Evolutionary conservation across 2,113 vertebrate species (phyloP), one percentile per base, ranked within the genome.

Genomic region (Oostethus manadensis): DNA sequence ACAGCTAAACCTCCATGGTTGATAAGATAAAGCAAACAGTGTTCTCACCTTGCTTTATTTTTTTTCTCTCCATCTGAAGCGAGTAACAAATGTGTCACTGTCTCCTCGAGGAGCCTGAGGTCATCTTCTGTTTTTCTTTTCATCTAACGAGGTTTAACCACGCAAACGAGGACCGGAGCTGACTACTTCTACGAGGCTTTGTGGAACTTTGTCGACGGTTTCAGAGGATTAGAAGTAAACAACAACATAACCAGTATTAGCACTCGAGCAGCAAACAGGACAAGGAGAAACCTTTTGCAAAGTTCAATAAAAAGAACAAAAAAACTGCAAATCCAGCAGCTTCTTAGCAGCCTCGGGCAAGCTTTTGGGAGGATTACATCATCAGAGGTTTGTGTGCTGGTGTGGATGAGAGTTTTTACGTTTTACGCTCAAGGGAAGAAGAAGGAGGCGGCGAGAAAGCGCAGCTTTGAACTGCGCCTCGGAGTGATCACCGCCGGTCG

Each of bases 241-340:
- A 79, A 81, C 76, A 81, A 83, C 74, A 79, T 11, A 20, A 8
- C 46, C 15, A 5, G 14, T 17, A 17, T 17, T 17, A 10, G 48
- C 48, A 22, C 48, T 22, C 48, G 10, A 47, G 10, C 46, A 18
- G 46, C 46, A 10, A 47, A 20, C 46, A 9, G 50, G 50, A 29
- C 23, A 33, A 51, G 15, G 50, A 29, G 23, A 51, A 33, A 51
- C 15, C 14, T 51, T 51, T 63, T 66, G 38, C 62, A 77, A 83
- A 73, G 76, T 81, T 81, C 64, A 80, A 33, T 33, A 33, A 7
- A 33, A 33, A 33, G 70, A 80, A n/a, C n/a, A 50, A 69, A 56
- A 87, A 78, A 84, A 71, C 66, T 78, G 56, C 69, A 84, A 80
- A 84, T 85, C 78, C 78, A 57, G 73, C 82, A 83, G 70, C 64